A percentile compares a stretch with the other conserved stretches of the same genome.
Evolutionary conservation across 2,888 invertebrate genomes (phyloP).

Genomic region (Cerceris rybyensis): DNA sequence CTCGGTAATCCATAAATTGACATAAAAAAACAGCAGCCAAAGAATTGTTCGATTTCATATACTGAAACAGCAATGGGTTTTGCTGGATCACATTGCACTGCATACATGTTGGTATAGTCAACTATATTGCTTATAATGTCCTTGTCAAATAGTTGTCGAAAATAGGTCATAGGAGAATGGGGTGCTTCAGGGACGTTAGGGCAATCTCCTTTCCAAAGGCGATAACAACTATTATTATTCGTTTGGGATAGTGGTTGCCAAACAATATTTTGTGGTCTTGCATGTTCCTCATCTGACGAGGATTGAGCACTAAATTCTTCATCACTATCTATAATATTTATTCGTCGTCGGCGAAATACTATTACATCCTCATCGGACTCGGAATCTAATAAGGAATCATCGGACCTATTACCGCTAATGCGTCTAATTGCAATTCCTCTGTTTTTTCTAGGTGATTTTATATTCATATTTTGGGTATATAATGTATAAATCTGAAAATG

Average conservation of each 20-base stretch:
- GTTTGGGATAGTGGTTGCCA: conserved; percentile 25
- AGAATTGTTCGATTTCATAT: no score
- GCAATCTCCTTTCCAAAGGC: conserved; percentile 25
- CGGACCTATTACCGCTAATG: conserved; percentile 36
- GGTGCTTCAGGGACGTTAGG: conserved; percentile 29
- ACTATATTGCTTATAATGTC: conserved; percentile 35
- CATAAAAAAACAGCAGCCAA: no score
- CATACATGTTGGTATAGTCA: conserved; percentile 33
- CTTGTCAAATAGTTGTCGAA: conserved; percentile 28
- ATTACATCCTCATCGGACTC: conserved; percentile 20
- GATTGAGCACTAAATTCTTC: conserved; percentile 12
- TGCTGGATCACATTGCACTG: conserved; percentile 35
- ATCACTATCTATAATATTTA: conserved; percentile 31
- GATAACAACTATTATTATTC: conserved; percentile 21
- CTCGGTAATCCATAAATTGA: no score
- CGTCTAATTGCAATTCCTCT: conserved; percentile 41
- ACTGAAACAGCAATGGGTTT: conserved; percentile 35
- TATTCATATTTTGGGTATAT: conserved; percentile 44
- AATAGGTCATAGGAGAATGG: conserved; percentile 32
- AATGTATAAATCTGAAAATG: conserved; percentile 35
- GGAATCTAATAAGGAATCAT: conserved; percentile 11
- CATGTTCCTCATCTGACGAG: conserved; percentile 9
- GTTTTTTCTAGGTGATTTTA: conserved; percentile 36
- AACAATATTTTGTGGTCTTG: conserved; percentile 13
- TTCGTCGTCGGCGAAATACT: conserved; percentile 28